Evolutionary conservation across 2,797 vertebrate genomes (phyloP), one percentile per base, ranked within the genome.

Genomic region (Balearica regulorum): DNA sequence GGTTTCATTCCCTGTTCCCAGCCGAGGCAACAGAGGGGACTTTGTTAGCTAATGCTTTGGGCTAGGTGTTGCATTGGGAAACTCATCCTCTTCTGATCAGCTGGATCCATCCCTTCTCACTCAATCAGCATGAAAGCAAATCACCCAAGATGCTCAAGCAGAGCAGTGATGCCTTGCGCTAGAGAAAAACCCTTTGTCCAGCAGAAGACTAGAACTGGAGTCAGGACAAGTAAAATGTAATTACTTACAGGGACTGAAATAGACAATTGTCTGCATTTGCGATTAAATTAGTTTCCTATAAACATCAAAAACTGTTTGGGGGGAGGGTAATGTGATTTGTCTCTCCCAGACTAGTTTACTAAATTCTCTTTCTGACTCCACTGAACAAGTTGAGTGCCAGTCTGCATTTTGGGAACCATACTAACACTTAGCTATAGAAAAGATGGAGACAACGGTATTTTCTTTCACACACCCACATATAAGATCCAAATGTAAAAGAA

Each of bases 261-360:
- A 85, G 76, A 94, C 69, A 88, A 86, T 91, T 86, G 70, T 93
- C 93, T 95, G 87, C 35, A 37, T 93, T 91, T 79, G 48, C 65
- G 88, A 95, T 91, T 92, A 91, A 92, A 83, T 89, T 83, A 81
- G 26, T 72, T 81, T 44, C 6, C 51, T 82, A 16, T 66, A 79
- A 90, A 66, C 80, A 88, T 69, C 0, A 5, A 39, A 85, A 71
- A 37, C 46, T 26, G 16, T 31, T 51, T 83, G 24, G 58, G 33
- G 33, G n/a, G 25, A 69, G 24, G 19, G 18, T 71, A 75, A 78
- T 41, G 22, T 58, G 76, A 90, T 96, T 94, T 91, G 33, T 87
- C 66, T 83, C 70, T 88, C 72, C 51, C 69, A 71, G 75, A 57
- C 29, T 35, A 46, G 29, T 83, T 86, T 81, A 61, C 82, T 83